phyloP scores from a whole-genome alignment of 2,113 vertebrate species.

The Columba livia region DNA sequence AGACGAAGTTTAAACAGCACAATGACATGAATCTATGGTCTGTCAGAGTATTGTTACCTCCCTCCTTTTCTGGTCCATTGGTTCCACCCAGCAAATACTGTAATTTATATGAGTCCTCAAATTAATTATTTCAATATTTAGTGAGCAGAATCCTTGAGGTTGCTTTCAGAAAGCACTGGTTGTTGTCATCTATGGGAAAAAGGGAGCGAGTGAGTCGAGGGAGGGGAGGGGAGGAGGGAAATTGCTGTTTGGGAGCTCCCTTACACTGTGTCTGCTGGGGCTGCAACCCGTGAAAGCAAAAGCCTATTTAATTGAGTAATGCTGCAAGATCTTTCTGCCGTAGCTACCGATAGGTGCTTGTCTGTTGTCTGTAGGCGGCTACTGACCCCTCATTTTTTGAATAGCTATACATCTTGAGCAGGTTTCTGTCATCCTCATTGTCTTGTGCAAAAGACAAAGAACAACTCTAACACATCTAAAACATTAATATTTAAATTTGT shows the following conservation, averaged over 20 bases:
- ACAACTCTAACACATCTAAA: not conserved
- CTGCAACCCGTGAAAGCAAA: not conserved
- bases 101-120: not conserved
- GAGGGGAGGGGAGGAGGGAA: not conserved
- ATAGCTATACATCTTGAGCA: not conserved
- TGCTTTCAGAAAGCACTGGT: not conserved
- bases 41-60: slow-evolving; percentile 28
- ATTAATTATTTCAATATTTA: slow-evolving; percentile 52
- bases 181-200: not conserved
- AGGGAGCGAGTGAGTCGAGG: not conserved
- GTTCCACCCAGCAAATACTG: slow-evolving; percentile 1
- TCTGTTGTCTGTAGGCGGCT: not conserved
- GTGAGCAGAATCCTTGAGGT: not conserved
- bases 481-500: not conserved
- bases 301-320: not conserved
- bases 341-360: not conserved
- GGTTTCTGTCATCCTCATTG: not conserved
- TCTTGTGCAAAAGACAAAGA: not conserved
- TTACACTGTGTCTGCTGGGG: fast-evolving
- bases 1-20: slow-evolving; percentile 59
- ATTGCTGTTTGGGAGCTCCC: not conserved
- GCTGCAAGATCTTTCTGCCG: not conserved
- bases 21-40: slow-evolving; percentile 27
- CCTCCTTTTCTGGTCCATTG: slow-evolving; percentile 30
- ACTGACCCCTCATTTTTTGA: not conserved